phyloP scores from a whole-genome alignment of 2,888 invertebrate genomes.

The Gandaritis pyraliata region DNA sequence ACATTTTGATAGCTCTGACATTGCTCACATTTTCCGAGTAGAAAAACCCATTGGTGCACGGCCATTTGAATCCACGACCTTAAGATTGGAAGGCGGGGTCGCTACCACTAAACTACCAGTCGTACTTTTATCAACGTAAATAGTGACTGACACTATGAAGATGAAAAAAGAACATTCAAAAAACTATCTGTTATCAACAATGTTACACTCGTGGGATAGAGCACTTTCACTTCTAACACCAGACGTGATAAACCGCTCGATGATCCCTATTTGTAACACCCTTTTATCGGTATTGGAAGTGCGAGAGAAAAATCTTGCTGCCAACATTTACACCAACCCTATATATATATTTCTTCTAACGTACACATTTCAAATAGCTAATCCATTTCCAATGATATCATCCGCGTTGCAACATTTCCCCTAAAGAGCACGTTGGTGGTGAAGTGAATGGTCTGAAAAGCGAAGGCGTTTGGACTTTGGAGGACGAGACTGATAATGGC shows the following conservation, averaged over 20 bases:
- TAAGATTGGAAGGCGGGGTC: no score
- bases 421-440: constrained; percentile 16
- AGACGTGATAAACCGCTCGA: constrained; percentile 22
- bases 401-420: constrained; percentile 17
- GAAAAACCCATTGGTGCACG: no score
- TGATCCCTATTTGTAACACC: constrained; percentile 31
- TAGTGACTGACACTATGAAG: no score
- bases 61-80: no score
- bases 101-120: no score
- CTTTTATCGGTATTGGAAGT: constrained; percentile 30
- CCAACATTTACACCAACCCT: constrained; percentile 19
- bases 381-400: constrained; percentile 24
- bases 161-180: neutral
- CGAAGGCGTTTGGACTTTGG: constrained; percentile 12
- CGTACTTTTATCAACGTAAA: no score
- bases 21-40: no score
- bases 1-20: no score
- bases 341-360: constrained; percentile 18
- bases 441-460: constrained; percentile 15
- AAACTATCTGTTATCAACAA: neutral
- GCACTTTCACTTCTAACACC: constrained; percentile 4
- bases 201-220: neutral
- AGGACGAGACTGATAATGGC: constrained; percentile 7
- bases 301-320: constrained; percentile 24
- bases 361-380: constrained; percentile 15